These are phyloP conservation scores for Sebastes goodei DNA, from an alignment of 2,797 vertebrate species.

Conservation along the genomic window DNA sequence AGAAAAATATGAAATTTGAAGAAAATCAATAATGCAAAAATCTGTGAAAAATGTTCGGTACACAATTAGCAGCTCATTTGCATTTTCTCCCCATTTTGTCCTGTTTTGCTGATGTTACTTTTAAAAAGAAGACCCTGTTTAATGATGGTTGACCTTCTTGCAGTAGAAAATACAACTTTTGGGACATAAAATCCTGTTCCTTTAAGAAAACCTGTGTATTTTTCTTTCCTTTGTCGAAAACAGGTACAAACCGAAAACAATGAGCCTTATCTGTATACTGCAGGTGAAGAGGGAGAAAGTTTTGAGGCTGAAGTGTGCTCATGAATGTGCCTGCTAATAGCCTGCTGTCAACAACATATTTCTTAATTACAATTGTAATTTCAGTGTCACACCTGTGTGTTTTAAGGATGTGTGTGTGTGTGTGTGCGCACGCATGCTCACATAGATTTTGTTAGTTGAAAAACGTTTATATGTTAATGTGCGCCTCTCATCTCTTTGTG, in stretches of 20 bases:
- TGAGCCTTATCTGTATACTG: constrained; percentile 22
- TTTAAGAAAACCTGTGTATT: not conserved
- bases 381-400: constrained; percentile 12
- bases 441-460: constrained; percentile 10
- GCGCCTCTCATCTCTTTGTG: constrained; percentile 31
- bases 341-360: constrained; percentile 20
- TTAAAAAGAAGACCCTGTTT: not conserved
- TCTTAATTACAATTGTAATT: constrained; percentile 30
- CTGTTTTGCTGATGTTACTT: not conserved
- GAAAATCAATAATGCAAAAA: not conserved
- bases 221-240: not conserved
- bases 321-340: constrained; percentile 20
- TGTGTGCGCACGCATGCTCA: not conserved
- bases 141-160: not conserved
- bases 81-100: not conserved
- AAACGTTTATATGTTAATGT: constrained; percentile 48
- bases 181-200: not conserved
- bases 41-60: not conserved
- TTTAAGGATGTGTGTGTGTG: not conserved
- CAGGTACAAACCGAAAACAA: constrained; percentile 7
- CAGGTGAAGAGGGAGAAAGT: constrained; percentile 37
- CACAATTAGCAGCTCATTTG: not conserved
- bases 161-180: not conserved
- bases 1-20: not conserved
- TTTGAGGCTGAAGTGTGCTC: constrained; percentile 1